Percentiles rank a stretch among this genome's conserved stretches.
These are phyloP conservation scores for Trachelus tabidus DNA, from an alignment of 2,888 invertebrate species.

Conservation along the genomic window DNA sequence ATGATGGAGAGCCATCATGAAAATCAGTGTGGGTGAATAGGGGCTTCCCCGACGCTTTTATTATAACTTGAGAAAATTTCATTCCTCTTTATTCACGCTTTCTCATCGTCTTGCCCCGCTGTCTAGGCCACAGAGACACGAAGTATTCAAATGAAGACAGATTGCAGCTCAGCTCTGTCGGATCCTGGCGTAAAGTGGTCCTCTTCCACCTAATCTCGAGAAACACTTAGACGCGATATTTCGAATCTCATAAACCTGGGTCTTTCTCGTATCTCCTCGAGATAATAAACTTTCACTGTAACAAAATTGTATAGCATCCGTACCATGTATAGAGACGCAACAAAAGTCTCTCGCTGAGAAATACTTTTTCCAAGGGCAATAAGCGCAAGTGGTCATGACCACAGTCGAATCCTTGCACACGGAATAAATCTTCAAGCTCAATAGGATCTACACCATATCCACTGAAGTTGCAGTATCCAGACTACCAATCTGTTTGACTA, in stretches of 20 bases:
- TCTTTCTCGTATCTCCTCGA: background rate
- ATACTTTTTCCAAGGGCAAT: background rate
- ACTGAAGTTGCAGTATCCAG: background rate
- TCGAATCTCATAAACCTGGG: constrained; percentile 28
- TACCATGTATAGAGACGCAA: background rate
- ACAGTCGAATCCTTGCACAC: too few relatives aligned
- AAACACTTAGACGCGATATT: constrained; percentile 49
- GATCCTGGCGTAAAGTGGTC: constrained; percentile 37
- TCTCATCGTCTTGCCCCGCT: background rate
- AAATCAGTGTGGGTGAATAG: background rate
- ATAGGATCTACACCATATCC: background rate
- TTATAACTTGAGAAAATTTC: background rate
- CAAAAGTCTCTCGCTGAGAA: background rate
- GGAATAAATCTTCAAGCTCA: background rate
- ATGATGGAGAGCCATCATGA: background rate
- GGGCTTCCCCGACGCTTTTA: background rate
- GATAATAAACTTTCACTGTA: background rate
- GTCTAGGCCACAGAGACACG: constrained; percentile 7
- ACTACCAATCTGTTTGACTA: too few relatives aligned
- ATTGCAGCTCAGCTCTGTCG: constrained; percentile 36
- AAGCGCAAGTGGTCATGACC: background rate
- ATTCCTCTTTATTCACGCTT: background rate
- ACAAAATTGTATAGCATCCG: background rate
- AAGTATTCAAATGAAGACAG: constrained; percentile 45
- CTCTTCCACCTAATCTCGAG: constrained; percentile 39